These are phyloP conservation scores for Emmelina monodactyla DNA, from an alignment of 2,888 invertebrate species.

Conservation along the genomic window DNA sequence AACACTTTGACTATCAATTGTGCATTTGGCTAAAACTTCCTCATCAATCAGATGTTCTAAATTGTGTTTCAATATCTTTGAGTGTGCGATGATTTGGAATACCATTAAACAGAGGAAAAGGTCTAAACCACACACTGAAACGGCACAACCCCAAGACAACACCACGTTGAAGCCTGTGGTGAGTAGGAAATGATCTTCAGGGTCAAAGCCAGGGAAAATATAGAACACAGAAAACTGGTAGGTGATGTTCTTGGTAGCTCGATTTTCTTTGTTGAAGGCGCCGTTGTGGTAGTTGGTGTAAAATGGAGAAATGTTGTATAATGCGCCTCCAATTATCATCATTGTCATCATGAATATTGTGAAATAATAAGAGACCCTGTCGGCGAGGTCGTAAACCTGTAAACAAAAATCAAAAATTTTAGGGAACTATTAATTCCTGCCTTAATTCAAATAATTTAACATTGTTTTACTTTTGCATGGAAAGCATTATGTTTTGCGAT, in stretches of 20 bases:
- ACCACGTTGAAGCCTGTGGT: slow-evolving; percentile 1
- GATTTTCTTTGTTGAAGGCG: background rate
- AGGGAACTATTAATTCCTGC: too few relatives aligned
- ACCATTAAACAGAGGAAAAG: slow-evolving; percentile 7
- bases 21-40: too few relatives aligned
- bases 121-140: slow-evolving; percentile 4
- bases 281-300: slow-evolving; percentile 3
- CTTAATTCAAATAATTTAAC: too few relatives aligned
- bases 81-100: slow-evolving; percentile 11
- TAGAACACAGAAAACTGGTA: background rate
- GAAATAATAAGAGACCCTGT: slow-evolving; percentile 2
- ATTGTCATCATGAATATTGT: background rate
- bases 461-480: too few relatives aligned
- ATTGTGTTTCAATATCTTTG: slow-evolving; percentile 5
- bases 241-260: background rate
- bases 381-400: slow-evolving; percentile 1
- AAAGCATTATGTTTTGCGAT: too few relatives aligned
- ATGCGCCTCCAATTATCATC: background rate
- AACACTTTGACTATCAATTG: too few relatives aligned
- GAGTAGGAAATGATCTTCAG: background rate
- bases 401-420: too few relatives aligned
- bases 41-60: background rate
- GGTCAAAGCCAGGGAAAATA: slow-evolving; percentile 1
- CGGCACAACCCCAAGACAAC: background rate
- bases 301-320: slow-evolving; percentile 3